Conservation (phyloP, 2,113 vertebrate species). For the Asarcornis scutulata region DNA sequence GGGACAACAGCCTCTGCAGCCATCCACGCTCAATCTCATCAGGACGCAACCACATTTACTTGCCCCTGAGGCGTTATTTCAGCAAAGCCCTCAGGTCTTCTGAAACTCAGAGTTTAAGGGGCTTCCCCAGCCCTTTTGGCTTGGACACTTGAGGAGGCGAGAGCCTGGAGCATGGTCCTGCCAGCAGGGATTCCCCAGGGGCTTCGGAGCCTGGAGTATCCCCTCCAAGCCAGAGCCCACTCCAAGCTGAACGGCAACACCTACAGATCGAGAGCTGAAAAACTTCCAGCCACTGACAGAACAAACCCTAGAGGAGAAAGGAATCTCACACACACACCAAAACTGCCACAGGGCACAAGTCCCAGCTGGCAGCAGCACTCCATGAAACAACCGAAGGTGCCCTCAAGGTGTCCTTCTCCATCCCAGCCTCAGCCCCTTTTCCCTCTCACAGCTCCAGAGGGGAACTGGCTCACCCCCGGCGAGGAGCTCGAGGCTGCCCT, state of each 20-base stretch:
- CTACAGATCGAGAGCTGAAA: neutral
- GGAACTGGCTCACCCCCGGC: neutral
- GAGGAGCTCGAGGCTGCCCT: too few relatives aligned
- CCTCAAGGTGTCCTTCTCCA: neutral
- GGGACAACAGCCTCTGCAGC: neutral
- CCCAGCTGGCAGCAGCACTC: neutral
- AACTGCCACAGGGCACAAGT: neutral
- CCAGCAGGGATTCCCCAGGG: neutral
- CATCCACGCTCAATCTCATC: rapidly evolving
- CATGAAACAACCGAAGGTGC: neutral
- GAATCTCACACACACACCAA: neutral
- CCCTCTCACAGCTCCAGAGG: neutral
- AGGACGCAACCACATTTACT: neutral
- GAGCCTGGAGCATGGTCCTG: neutral
- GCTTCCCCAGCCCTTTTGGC: neutral
- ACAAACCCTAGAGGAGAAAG: neutral
- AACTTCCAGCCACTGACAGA: neutral
- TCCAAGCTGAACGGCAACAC: neutral
- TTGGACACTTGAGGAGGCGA: neutral
- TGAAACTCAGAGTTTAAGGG: neutral
- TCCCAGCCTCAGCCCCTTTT: neutral
- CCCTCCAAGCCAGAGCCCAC: neutral
- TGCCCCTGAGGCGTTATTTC: neutral
- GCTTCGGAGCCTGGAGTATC: neutral
- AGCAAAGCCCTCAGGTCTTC: neutral